Evolutionary conservation across 2,797 vertebrate genomes (phyloP).

Genomic region (Siniperca scherzeri): DNA sequence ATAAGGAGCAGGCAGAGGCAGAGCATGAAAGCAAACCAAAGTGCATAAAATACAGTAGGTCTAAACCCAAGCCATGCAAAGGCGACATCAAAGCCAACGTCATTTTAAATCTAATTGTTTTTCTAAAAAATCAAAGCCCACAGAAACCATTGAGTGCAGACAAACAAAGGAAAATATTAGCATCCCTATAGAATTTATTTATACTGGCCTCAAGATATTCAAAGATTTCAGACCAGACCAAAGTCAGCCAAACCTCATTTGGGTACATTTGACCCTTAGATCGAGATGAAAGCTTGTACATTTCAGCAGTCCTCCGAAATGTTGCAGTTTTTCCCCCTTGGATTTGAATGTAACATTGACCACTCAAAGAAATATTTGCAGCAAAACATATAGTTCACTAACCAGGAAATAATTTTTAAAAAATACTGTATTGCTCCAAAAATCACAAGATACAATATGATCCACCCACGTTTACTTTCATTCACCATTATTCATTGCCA

Average conservation of each 20-base stretch:
- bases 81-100: slow-evolving; percentile 53
- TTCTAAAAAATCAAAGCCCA: slow-evolving; percentile 15
- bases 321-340: neutral
- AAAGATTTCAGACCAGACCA: slow-evolving; percentile 15
- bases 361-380: neutral
- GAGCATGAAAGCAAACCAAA: slow-evolving; percentile 34
- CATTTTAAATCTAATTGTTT: slow-evolving; percentile 36
- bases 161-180: slow-evolving; percentile 4
- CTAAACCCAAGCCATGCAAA: slow-evolving; percentile 32
- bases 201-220: neutral
- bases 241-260: slow-evolving; percentile 25
- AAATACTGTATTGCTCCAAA: neutral
- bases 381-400: neutral
- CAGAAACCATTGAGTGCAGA: slow-evolving; percentile 16
- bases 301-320: neutral
- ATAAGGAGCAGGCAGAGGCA: slow-evolving; percentile 37
- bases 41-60: slow-evolving; percentile 45
- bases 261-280: slow-evolving; percentile 12
- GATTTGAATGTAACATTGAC: neutral
- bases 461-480: neutral
- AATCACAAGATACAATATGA: neutral
- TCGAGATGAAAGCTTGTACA: slow-evolving; percentile 1
- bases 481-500: neutral
- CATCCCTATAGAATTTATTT: slow-evolving; percentile 4
- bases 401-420: neutral